A percentile compares a stretch with the other conserved stretches of the same genome.
Conservation (phyloP, 2,113 vertebrate species). For the Tachycineta bicolor region DNA sequence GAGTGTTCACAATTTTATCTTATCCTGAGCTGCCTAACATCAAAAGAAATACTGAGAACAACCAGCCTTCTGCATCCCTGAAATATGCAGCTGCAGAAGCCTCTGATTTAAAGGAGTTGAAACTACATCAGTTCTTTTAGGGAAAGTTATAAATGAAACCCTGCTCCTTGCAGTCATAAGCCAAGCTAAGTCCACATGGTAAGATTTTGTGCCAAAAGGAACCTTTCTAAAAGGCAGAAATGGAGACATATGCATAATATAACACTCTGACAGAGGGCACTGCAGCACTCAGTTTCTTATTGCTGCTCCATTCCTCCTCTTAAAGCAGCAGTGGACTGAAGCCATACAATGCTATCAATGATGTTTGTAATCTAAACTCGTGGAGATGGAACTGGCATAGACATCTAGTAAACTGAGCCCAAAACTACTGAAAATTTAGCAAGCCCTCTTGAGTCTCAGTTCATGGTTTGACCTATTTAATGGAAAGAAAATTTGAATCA, state of each 20-base stretch:
- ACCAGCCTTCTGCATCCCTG: background rate
- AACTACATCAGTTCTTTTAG: background rate
- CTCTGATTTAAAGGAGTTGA: background rate
- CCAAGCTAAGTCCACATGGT: background rate
- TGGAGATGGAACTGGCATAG: background rate
- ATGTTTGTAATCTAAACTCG: background rate
- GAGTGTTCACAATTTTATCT: conserved; percentile 45
- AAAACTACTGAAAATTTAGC: background rate
- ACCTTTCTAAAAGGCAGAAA: background rate
- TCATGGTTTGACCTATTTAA: background rate
- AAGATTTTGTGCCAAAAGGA: background rate
- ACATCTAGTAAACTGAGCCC: background rate
- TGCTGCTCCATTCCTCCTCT: background rate
- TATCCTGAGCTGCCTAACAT: conserved; percentile 43
- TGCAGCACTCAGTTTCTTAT: background rate
- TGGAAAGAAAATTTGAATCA: background rate
- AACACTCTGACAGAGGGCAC: background rate
- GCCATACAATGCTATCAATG: background rate
- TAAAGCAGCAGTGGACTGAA: background rate
- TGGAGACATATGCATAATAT: background rate
- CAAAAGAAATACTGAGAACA: conserved; percentile 58
- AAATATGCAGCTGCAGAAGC: background rate
- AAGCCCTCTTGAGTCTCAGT: background rate
- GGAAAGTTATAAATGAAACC: background rate
- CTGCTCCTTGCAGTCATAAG: background rate